Percentiles rank a stretch among this genome's conserved stretches.
Evolutionary conservation across 2,113 vertebrate species (phyloP).

Genomic region (Platycercus adscitus): DNA sequence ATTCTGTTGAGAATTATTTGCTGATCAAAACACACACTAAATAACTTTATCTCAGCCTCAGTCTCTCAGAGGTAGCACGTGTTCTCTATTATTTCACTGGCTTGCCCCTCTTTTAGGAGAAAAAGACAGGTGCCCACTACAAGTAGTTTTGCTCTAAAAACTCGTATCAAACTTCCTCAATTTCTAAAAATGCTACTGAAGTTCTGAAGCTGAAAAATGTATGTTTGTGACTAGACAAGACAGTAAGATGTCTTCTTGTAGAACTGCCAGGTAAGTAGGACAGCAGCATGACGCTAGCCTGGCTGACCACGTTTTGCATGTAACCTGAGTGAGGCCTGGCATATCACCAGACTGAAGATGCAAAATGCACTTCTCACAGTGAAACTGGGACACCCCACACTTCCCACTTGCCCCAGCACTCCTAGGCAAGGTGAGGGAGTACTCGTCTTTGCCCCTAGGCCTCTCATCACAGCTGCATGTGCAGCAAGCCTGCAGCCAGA

Average conservation of each 20-base stretch:
- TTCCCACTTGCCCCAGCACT: background rate
- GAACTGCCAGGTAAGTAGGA: background rate
- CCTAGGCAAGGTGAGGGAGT: background rate
- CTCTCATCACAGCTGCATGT: accelerated
- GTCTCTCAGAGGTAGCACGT: accelerated
- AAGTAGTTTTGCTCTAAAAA: background rate
- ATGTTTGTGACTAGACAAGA: background rate
- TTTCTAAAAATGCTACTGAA: background rate
- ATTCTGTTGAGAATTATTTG: background rate
- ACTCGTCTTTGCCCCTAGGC: background rate
- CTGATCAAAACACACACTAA: background rate
- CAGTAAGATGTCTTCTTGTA: background rate
- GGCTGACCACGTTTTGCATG: background rate
- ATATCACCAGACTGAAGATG: background rate
- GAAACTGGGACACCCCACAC: background rate
- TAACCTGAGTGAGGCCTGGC: background rate
- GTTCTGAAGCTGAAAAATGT: background rate
- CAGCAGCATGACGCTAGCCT: accelerated
- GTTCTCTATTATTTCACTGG: background rate
- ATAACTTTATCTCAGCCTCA: background rate
- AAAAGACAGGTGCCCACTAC: background rate
- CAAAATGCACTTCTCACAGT: background rate
- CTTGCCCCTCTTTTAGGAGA: background rate
- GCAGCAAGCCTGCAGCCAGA: background rate
- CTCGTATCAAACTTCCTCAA: background rate